Evolutionary conservation across 1,140 invertebrate species (phyloP), one percentile per base, ranked within the genome.

Genomic region (Zaprionus capensis): DNA sequence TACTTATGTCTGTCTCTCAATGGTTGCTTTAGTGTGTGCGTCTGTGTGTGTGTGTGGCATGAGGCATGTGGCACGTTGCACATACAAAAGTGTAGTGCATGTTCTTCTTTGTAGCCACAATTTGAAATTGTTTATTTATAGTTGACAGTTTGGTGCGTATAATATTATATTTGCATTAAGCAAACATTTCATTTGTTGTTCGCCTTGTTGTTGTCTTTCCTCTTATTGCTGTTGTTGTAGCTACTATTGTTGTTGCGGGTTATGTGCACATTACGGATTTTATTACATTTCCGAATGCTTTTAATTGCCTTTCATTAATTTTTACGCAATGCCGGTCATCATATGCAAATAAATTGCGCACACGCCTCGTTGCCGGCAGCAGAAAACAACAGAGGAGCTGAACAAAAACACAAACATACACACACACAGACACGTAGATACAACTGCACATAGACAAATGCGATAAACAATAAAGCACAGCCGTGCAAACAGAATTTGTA

Each of bases 251-350:
- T 38, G 34, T 51, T 38, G 34, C 22, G 28, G 46, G 31, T 31
- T 64, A 17, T 61, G 58, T 66, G 56, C 58, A 46, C 73, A 79
- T 77, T 71, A 76, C 72, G 73, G 76, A 86, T 86, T 87, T 86
- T 80, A 82, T 80, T 82, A 71, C 72, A 72, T 72, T 57, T 75
- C 63, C 83, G 80, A 87, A 86, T 87, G 83, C 72, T 71, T 82
- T 86, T 86, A 86, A 86, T 86, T 86, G 83, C 72, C 83, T 80
- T 87, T 80, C 83, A 87, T 86, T 86, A 80, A 86, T 86, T 86
- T 86, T 82, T 80, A 86, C 80, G 80, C 83, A 82, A 80, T 80
- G 80, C 83, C 82, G 67, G 82, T 80, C 82, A 82, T 82, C 73
- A 69, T 72, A 82, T 87, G 80, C 83, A 86, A 87, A 86, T 86